A percentile compares a stretch with the other conserved stretches of the same genome.
Evolutionary conservation across 1,140 invertebrate genomes (phyloP).

Genomic region (Lineus longissimus): DNA sequence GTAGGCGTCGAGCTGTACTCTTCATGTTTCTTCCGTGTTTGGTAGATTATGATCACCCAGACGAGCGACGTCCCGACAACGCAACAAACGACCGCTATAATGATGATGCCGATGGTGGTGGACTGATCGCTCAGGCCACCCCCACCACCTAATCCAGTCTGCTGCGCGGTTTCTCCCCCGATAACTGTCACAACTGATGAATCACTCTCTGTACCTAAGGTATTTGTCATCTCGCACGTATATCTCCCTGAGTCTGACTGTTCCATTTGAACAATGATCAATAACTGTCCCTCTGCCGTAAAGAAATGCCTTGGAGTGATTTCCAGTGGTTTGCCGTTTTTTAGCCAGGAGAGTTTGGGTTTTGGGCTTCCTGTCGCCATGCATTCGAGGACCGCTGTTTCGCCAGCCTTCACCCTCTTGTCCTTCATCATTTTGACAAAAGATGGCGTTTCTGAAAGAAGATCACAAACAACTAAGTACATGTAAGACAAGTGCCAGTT

Average conservation of each 20-base stretch:
- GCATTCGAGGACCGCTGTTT: constrained; percentile 81
- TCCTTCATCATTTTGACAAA: constrained; percentile 83
- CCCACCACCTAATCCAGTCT: constrained; percentile 63
- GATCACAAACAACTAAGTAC: not conserved
- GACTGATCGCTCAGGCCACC: constrained; percentile 56
- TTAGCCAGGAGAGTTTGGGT: constrained; percentile 83
- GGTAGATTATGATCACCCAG: constrained; percentile 89
- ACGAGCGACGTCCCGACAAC: constrained; percentile 82
- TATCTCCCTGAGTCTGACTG: constrained; percentile 77
- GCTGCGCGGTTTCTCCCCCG: not conserved
- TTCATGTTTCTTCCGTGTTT: constrained; percentile 60
- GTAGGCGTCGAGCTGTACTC: constrained; percentile 47
- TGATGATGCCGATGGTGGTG: constrained; percentile 77
- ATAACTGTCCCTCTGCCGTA: constrained; percentile 76
- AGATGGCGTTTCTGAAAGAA: constrained; percentile 69
- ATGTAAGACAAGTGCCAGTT: no score
- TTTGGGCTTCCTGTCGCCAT: constrained; percentile 80
- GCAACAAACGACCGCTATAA: constrained; percentile 85
- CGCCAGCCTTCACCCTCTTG: constrained; percentile 64
- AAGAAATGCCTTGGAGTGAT: constrained; percentile 74
- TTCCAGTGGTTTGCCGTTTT: constrained; percentile 70
- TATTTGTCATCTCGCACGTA: constrained; percentile 62
- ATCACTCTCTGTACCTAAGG: constrained; percentile 1
- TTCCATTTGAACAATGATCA: constrained; percentile 79
- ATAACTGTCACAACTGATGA: not conserved